Base-by-base conservation (phyloP, 2,888 invertebrate species). In the Agrenia bidenticulata region DNA sequence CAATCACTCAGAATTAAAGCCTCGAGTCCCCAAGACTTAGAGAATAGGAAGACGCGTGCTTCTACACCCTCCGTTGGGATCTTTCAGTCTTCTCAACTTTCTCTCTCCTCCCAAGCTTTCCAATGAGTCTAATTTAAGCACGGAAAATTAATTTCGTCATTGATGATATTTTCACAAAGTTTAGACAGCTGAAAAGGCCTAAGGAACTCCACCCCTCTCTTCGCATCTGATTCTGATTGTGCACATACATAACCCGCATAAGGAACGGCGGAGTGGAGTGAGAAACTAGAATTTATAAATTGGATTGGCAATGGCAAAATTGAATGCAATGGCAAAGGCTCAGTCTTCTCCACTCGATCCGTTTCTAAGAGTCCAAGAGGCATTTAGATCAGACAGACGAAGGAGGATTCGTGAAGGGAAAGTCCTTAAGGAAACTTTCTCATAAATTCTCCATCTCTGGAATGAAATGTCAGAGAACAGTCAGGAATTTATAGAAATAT, bases 141-240 rank as follows among this genome's bases (percentile, higher is more conserved):
- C 62, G 63, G 68, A 65, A 68, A 68, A 68, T 68, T 68, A 68
- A 68, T 68, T 68, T 68, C 68, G 26, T 62, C 68, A 68, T 68
- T 68, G 68, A 68, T 68, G 68, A 68, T 64, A 68, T 68, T 68
- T 65, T 65, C 59, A 59, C 55, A 59, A 65, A 64, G 64, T 68
- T 68, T 59, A 63, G 67, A 67, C 67, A 67, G 64, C 67, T 64
- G 42, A 23, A 45, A 41, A 51, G 21, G 24, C 23, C n/a, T 15
- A 45, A 45, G 19, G n/a, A 45, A 45, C 7, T 45, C 45, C 15
- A 5, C 32, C 32, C 32, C 32, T 32, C 32, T 32, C 32, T 11
- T 32, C 32, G 11, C 32, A 7, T 32, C 11, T 32, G 5, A 32
- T 32, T 32, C 32, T 32, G 5, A 32, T 32, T 4, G 32, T 32